Evolutionary conservation across 2,113 vertebrate species (phyloP), one percentile per base, ranked within the genome.

Genomic region (Corythornis madagascariensis): DNA sequence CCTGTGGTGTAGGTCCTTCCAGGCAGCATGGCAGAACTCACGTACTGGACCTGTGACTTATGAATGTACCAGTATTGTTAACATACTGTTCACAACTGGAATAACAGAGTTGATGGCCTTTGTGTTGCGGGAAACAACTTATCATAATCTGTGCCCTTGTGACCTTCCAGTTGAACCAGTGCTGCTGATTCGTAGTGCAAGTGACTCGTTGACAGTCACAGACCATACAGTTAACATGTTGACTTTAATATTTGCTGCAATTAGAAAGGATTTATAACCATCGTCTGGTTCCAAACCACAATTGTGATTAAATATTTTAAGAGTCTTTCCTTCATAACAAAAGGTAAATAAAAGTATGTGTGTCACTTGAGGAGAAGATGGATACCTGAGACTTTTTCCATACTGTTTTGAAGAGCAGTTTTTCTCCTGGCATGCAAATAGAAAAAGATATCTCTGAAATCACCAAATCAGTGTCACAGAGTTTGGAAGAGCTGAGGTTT

Each of bases 221-320:
- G 91, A 86, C 61, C 13, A 3, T 91, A 57, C 85, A 84, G 72
- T 83, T 86, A 86, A 90, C 75, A 88, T 86, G 21, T 60, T 72
- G 16, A 84, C 86, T 85, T 90, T 85, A 56, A 53, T 26, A 59
- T n/a, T 31, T 72, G 11, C 71, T 40, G 47, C 87, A 91, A 56
- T 91, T 89, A 63, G 83, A 73, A 82, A 40, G 45, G 24, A 93
- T 97, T 97, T 96, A 91, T 85, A 91, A 92, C 94, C 77, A 20
- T 66, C 4, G 4, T 59, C n/a, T 55, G 52, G 15, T 91, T 93
- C 94, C 96, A 97, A 79, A 76, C 89, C 87, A 57, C 93, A 95
- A 76, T 83, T 88, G 90, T 84, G 92, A 95, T 94, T 80, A 95
- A 93, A 95, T 93, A 85, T 93, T 95, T 96, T 89, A 77, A 60